Evolutionary conservation across 2,888 invertebrate genomes (phyloP), one percentile per base, ranked within the genome.

Genomic region (Drosophila emarginata): DNA sequence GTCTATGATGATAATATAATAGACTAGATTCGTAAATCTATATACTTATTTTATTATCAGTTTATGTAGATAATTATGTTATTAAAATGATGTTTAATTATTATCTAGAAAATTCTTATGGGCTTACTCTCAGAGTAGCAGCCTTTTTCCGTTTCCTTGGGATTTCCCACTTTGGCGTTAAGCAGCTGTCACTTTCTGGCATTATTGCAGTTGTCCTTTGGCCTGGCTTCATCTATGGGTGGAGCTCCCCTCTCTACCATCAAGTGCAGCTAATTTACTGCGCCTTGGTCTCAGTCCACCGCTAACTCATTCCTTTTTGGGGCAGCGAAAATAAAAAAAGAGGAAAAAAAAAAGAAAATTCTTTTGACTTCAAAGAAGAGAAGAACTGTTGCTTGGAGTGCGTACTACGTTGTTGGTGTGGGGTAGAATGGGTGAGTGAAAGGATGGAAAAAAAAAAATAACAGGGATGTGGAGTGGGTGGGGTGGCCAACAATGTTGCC

Each of bases 341-440:
- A 57, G 60, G 23, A 14, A 57, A 23, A 45, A 59, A 23, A 21
- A 59, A 28, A 59, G 57, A 39, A 68, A 63, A 72, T 70, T 63
- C 86, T 71, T 82, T 82, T 85, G 88, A 82, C 88, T 82, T 82
- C 81, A 82, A 82, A 82, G 86, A 85, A 72, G 71, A 85, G 86
- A 85, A 72, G 71, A 85, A 88, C 81, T 85, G 88, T 88, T 87
- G 87, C 80, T 83, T 86, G 72, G 76, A 77, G 84, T 73, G 76
- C 72, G 56, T 60, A 54, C 73, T 62, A 40, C 50, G 39, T 32
- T 32, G 36, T 7, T 7, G 54, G 52, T 9, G 12, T 6, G 9
- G 21, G 51, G 28, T 28, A 1, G 2, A 23, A 28, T 11, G 32
- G 32, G 32, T 32, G 32, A 32, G 32, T 11, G 11, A 32, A 32